Conservation (phyloP, 2,797 vertebrate species). For the Chromobotia macracanthus region DNA sequence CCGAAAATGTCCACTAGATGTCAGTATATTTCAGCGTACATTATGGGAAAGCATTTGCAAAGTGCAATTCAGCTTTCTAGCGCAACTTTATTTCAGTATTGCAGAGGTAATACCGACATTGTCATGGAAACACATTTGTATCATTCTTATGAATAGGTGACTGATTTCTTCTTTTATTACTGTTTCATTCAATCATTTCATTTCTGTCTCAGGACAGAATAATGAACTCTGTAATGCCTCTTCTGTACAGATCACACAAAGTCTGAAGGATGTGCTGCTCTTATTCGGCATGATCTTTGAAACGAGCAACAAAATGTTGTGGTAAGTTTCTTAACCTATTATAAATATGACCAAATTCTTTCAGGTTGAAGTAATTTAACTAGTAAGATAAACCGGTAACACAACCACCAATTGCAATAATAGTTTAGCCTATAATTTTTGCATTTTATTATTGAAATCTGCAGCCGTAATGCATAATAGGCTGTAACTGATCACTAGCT, state of each 20-base stretch:
- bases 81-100: neutral
- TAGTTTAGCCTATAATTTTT: neutral
- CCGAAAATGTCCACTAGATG: constrained; percentile 14
- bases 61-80: neutral
- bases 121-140: neutral
- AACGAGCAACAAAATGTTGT: constrained; percentile 15
- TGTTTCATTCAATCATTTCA: neutral
- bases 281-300: constrained; percentile 12
- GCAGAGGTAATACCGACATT: neutral
- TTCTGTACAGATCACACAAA: constrained; percentile 2
- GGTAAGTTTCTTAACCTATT: constrained; percentile 10
- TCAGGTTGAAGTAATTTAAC: no score
- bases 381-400: neutral
- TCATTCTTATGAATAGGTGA: neutral
- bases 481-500: neutral
- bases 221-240: neutral
- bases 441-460: neutral
- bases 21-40: neutral
- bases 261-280: neutral
- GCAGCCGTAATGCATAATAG: neutral
- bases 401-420: neutral
- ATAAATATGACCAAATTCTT: neutral
- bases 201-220: no score
- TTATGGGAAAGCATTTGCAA: no score
- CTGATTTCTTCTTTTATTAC: neutral